Evolutionary conservation across 2,888 invertebrate genomes (phyloP).

Genomic region (Allacma fusca): DNA sequence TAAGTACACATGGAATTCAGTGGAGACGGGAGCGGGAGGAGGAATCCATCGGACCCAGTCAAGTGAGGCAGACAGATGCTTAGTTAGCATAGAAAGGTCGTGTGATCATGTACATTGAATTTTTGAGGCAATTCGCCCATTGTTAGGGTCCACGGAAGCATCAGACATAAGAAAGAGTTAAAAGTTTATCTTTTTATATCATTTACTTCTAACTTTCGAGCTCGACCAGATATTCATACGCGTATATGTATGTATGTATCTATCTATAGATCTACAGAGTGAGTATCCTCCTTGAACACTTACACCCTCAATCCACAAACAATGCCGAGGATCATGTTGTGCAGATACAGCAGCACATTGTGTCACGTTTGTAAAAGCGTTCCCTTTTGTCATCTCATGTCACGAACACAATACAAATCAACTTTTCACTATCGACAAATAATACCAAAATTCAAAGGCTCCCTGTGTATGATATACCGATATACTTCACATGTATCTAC

Average conservation of each 20-base stretch:
- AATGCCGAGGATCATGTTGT: constrained; percentile 30
- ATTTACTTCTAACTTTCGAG: not conserved
- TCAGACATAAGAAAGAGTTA: constrained; percentile 33
- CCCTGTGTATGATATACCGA: too few species aligned
- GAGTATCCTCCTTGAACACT: not conserved
- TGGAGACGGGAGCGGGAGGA: not conserved
- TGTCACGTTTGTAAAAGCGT: constrained; percentile 32
- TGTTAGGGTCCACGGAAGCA: constrained; percentile 36
- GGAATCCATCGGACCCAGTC: constrained; percentile 34
- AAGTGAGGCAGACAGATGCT: constrained; percentile 50
- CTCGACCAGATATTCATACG: not conserved
- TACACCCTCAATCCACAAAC: constrained; percentile 24
- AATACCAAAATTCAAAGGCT: not conserved
- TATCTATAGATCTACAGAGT: not conserved
- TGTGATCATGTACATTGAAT: constrained; percentile 42
- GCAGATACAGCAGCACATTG: constrained; percentile 15
- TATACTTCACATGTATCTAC: too few species aligned
- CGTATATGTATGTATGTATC: too few species aligned
- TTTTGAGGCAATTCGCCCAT: constrained; percentile 16
- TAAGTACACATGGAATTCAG: too few species aligned
- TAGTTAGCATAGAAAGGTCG: constrained; percentile 45
- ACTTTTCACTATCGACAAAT: constrained; percentile 38
- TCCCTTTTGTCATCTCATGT: constrained; percentile 40
- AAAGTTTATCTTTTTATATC: constrained; percentile 27
- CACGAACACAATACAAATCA: constrained; percentile 39